A percentile compares a stretch with the other conserved stretches of the same genome.
Evolutionary conservation across 2,113 vertebrate species (phyloP).

Genomic region (Tor tambroides): DNA sequence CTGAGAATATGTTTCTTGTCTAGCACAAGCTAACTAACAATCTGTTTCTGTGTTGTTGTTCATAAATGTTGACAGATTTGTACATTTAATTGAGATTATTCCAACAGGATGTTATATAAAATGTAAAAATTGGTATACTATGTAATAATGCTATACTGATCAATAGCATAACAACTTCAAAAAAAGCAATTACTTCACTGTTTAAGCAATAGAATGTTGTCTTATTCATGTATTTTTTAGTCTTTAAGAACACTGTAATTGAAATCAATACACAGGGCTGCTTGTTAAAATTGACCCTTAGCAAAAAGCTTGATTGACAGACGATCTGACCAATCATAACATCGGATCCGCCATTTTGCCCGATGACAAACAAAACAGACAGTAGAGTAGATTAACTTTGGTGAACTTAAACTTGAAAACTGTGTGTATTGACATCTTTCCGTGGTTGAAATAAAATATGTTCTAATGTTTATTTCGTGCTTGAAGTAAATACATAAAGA

Average conservation of each 20-base stretch:
- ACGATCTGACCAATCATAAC: too few species aligned
- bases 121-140: not conserved
- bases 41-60: not conserved
- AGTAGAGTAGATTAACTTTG: too few species aligned
- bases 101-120: not conserved
- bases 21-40: not conserved
- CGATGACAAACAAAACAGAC: too few species aligned
- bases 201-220: not conserved
- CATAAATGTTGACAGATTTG: not conserved
- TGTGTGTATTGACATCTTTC: too few species aligned
- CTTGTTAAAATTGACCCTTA: not conserved
- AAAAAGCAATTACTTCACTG: not conserved
- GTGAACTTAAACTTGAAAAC: too few species aligned
- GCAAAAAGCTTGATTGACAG: too few species aligned
- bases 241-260: not conserved
- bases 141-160: not conserved
- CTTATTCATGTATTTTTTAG: not conserved
- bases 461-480: too few species aligned
- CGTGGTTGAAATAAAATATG: too few species aligned
- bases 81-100: not conserved
- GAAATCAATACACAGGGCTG: conserved; percentile 3
- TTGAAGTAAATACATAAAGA: too few species aligned
- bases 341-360: too few species aligned
- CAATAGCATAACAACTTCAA: not conserved
- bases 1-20: not conserved